Conservation (phyloP, 2,113 vertebrate species). For the Gallinago jamesoni region DNA sequence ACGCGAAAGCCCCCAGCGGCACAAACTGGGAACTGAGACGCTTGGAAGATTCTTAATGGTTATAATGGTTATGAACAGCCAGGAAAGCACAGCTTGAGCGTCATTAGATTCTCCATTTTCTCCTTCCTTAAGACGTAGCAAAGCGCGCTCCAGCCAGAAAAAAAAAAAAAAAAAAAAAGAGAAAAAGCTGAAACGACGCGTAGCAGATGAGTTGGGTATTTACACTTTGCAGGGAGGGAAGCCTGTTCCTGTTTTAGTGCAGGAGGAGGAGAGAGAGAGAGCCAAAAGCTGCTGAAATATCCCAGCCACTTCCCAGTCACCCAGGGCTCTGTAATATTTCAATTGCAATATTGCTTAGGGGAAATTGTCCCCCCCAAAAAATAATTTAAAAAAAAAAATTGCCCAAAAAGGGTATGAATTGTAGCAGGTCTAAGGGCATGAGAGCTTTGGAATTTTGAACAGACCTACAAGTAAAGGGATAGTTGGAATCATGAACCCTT, state of each 20-base stretch:
- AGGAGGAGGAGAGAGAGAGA: neutral
- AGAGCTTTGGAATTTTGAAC: neutral
- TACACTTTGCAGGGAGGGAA: neutral
- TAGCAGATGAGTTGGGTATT: neutral
- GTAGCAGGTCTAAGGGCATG: neutral
- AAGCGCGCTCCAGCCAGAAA: neutral
- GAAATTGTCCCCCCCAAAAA: neutral
- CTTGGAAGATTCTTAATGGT: conserved; percentile 9
- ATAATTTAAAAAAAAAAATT: neutral
- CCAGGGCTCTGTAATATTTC: neutral
- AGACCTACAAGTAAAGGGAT: neutral
- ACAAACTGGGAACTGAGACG: neutral
- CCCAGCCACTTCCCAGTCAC: neutral
- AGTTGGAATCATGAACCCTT: neutral
- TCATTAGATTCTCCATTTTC: neutral
- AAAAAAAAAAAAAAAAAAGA: neutral
- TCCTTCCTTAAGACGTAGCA: neutral
- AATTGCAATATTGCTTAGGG: neutral
- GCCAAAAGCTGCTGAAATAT: neutral
- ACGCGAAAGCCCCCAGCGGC: neutral
- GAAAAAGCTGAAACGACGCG: neutral
- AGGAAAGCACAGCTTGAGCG: conserved; percentile 6
- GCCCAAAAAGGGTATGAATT: neutral
- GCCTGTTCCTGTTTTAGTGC: neutral
- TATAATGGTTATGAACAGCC: neutral